These are phyloP conservation scores for Cydia strobilella DNA, from an alignment of 1,140 invertebrate species.

Conservation along the genomic window DNA sequence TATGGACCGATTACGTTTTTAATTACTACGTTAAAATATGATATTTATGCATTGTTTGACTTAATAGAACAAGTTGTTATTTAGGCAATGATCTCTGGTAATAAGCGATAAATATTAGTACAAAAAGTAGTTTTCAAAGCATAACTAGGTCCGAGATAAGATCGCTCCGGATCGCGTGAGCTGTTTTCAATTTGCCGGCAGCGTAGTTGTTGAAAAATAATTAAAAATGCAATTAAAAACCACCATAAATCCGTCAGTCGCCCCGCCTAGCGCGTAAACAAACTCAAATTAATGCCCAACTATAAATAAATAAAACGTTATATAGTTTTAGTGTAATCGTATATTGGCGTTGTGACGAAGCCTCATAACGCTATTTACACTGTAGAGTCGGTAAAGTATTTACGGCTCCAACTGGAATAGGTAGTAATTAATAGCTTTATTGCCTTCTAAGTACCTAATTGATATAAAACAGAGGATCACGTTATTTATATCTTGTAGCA, in stretches of 20 bases:
- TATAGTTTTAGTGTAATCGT: constrained; percentile 54
- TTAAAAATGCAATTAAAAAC: constrained; percentile 76
- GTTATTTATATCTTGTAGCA: neutral
- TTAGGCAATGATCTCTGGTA: neutral
- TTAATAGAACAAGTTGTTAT: constrained; percentile 16
- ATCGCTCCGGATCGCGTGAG: constrained; percentile 43
- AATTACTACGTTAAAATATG: neutral
- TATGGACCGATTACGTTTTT: neutral
- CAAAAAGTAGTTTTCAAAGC: constrained; percentile 22
- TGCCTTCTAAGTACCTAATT: constrained; percentile 6
- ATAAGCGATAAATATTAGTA: constrained; percentile 26
- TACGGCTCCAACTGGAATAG: neutral
- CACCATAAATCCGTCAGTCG: constrained; percentile 70
- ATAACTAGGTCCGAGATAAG: constrained; percentile 41
- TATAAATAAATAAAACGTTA: constrained; percentile 58
- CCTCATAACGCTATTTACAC: constrained; percentile 33
- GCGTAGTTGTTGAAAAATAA: constrained; percentile 69
- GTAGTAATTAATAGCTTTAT: constrained; percentile 7
- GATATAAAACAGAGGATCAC: neutral
- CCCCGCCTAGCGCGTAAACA: constrained; percentile 55
- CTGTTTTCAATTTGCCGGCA: constrained; percentile 69
- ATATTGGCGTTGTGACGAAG: constrained; percentile 42
- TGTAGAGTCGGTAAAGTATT: constrained; percentile 10
- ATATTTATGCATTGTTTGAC: neutral
- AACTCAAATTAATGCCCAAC: constrained; percentile 52